Evolutionary conservation across 2,113 vertebrate species (phyloP), one percentile per base, ranked within the genome.

Genomic region (Rana temporaria): DNA sequence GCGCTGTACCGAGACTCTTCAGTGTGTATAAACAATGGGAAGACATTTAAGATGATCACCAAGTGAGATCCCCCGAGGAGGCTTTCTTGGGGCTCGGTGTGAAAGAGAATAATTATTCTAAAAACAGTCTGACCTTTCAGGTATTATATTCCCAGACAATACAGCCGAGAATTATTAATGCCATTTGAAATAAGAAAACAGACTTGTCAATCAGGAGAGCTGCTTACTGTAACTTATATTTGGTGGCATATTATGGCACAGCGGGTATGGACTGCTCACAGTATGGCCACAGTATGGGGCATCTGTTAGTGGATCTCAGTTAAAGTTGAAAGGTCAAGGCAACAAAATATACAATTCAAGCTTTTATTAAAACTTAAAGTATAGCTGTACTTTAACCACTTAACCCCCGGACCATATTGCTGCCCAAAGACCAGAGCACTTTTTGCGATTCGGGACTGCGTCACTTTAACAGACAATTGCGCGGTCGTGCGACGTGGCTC

Each of bases 111-210:
- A 75, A 76, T 83, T 76, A 76, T 83, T 68, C 32, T 48, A n/a
- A 18, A 32, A 81, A 53, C 24, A 64, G 63, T 42, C 24, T 83
- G 81, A 83, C 81, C 81, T 83, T 83, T 83, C 63, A 52, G 17
- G 71, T 68, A 83, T 83, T 76, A 59, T 60, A 60, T 75, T 59
- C 63, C 59, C 32, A 55, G 73, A 83, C 71, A 83, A 76, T 80
- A 60, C 2, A 70, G 34, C 53, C 62, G 48, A 9, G 32, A 68
- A 71, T 62, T 20, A 80, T 83, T 76, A 83, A 22, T 48, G 42
- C 26, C 8, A n/a, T 48, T 75, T 59, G 9, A 76, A 55, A 30
- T 48, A 59, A 68, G 71, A 65, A 56, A 64, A 53, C 42, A 66
- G 26, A 68, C 30, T 55, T 83, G 81, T 38, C 72, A 83, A 52